Conservation (phyloP, 2,888 invertebrate genomes). For the Megamerina dolium region DNA sequence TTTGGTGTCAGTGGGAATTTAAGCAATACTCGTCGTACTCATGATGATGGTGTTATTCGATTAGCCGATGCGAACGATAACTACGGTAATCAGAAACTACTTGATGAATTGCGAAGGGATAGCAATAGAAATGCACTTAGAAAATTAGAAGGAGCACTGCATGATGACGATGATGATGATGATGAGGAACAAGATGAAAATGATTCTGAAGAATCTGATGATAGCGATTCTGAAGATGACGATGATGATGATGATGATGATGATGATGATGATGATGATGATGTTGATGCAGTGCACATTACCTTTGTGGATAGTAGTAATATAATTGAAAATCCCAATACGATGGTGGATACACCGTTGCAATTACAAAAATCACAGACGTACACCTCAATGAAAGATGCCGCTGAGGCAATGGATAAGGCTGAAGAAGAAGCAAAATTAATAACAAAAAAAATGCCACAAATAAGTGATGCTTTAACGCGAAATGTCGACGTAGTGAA, state of each 20-base stretch:
- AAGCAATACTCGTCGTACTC: no score
- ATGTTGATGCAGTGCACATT: slow-evolving; percentile 29
- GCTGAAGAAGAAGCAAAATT: neutral
- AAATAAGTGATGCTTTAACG: neutral
- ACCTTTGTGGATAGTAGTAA: slow-evolving; percentile 43
- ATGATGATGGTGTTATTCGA: no score
- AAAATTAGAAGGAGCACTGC: slow-evolving; percentile 27
- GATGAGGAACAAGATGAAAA: slow-evolving; percentile 26
- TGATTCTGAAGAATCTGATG: slow-evolving; percentile 26
- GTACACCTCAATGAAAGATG: slow-evolving; percentile 36
- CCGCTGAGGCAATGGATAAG: slow-evolving; percentile 16
- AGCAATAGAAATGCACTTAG: slow-evolving; percentile 39
- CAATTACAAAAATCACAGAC: slow-evolving; percentile 42
- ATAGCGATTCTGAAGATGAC: slow-evolving; percentile 47
- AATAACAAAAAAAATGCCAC: neutral
- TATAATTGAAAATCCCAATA: slow-evolving; percentile 48
- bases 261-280: slow-evolving; percentile 32
- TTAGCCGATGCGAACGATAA: slow-evolving; percentile 24
- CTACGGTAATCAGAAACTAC: slow-evolving; percentile 41
- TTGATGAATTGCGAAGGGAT: slow-evolving; percentile 37
- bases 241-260: slow-evolving; percentile 37
- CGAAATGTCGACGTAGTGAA: neutral
- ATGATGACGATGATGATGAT: slow-evolving; percentile 34
- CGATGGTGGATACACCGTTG: slow-evolving; percentile 25
- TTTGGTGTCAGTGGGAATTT: slow-evolving; percentile 14